These are phyloP conservation scores for Rhinoptilus africanus DNA, from an alignment of 2,113 vertebrate species.

Conservation along the genomic window DNA sequence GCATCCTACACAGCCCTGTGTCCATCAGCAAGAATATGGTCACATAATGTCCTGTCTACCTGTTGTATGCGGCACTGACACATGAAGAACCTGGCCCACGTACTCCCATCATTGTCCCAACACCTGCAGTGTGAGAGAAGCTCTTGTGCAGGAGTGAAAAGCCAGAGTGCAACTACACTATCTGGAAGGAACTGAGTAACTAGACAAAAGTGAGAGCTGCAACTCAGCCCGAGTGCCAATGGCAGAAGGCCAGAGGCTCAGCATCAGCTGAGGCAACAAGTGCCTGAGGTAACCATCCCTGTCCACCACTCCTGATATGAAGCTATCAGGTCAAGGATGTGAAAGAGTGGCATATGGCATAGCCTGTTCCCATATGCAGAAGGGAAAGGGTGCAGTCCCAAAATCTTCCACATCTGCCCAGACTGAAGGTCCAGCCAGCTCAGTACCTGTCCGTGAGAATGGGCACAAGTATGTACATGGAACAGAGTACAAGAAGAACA, in stretches of 20 bases:
- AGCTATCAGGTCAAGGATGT: neutral
- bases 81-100: neutral
- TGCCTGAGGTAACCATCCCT: neutral
- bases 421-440: neutral
- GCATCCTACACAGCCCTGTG: neutral
- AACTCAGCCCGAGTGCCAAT: neutral
- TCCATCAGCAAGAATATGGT: neutral
- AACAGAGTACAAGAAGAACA: neutral
- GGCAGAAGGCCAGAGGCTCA: neutral
- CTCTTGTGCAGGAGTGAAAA: neutral
- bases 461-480: neutral
- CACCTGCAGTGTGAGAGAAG: neutral
- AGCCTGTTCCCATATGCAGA: neutral
- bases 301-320: neutral
- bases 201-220: neutral
- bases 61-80: neutral
- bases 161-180: fast-evolving
- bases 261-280: neutral
- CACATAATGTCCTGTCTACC: neutral
- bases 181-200: neutral
- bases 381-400: fast-evolving
- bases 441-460: neutral
- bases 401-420: neutral
- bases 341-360: neutral
- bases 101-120: neutral